Base-by-base conservation (phyloP, 2,113 vertebrate species). In the Athene cunicularia region DNA sequence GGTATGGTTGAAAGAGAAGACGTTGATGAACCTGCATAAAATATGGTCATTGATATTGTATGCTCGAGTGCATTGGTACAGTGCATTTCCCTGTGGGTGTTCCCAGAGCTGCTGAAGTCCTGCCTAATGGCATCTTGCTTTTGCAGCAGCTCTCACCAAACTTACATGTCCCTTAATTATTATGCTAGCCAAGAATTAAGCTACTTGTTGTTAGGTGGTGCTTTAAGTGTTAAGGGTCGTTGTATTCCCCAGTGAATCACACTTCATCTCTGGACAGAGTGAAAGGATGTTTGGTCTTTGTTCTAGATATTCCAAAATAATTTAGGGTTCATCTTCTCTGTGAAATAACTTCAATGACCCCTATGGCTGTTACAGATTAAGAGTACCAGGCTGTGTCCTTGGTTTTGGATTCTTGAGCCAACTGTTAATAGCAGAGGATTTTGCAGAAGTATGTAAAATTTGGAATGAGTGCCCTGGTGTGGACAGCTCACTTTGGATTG, bases 311-410 rank as follows among this genome's bases (percentile, higher is more conserved):
- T 58, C 33, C 41, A 27, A 27, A 64, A 62, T 49, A 72, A 62
- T 47, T 77, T 58, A 30, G 63, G 14, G 33, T 22, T 80, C 16
- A 20, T 33, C 8, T 58, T 77, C 21, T 39, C 47, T 16, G 8
- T 26, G 14, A 73, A 56, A 76, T 1, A 1, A 41, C 47, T 37
- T 52, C 35, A 56, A 1, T 0, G 4, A 11, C 35, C 30, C 11
- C 33, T 71, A 1, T 37, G 39, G 52, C 47, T 56, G 35, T 60
- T 52, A 28, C 35, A 62, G 52, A 39, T 47, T 26, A 39, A 76
- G 58, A 58, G 27, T 35, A 55, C 11, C 26, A 27, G 62, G n/a
- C 39, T 64, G 23, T 5, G 15, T 45, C 52, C 33, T 81, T 56
- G 15, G 1, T 24, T 55, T n/a, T 43, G 19, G 39, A 39, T 70